Conservation (phyloP, 2,797 vertebrate species). For the Pantherophis vulpinus region DNA sequence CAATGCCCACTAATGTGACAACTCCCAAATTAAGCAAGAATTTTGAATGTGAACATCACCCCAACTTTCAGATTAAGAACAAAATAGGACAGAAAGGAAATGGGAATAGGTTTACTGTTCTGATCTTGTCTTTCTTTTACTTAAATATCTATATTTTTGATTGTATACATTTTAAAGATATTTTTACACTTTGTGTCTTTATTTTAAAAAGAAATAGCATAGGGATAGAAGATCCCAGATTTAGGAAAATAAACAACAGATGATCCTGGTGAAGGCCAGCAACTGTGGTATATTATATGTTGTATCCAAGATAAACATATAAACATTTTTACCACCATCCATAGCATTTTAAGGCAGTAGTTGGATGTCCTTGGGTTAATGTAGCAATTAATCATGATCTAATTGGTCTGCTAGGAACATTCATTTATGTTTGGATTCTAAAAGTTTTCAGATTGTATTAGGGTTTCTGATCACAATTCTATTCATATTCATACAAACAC, state of each 20-base stretch:
- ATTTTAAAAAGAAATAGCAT: neutral
- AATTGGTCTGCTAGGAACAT: neutral
- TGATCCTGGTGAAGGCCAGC: neutral
- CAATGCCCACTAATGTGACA: neutral
- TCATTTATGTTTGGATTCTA: neutral
- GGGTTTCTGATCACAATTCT: neutral
- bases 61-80: neutral
- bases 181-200: neutral
- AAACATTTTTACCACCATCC: neutral
- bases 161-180: neutral
- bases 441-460: neutral
- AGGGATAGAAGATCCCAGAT: neutral
- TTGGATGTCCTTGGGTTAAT: neutral
- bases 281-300: neutral
- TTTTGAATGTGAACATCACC: neutral
- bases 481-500: neutral
- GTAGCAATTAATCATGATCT: neutral
- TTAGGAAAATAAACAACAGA: neutral
- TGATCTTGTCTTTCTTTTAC: neutral
- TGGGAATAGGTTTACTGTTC: neutral
- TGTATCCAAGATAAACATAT: neutral
- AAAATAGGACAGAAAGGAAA: neutral
- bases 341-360: neutral
- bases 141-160: neutral
- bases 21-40: neutral